Percentiles rank a stretch among this genome's conserved stretches.
phyloP scores from a whole-genome alignment of 1,140 invertebrate genomes.

The Cryptotermes secundus region DNA sequence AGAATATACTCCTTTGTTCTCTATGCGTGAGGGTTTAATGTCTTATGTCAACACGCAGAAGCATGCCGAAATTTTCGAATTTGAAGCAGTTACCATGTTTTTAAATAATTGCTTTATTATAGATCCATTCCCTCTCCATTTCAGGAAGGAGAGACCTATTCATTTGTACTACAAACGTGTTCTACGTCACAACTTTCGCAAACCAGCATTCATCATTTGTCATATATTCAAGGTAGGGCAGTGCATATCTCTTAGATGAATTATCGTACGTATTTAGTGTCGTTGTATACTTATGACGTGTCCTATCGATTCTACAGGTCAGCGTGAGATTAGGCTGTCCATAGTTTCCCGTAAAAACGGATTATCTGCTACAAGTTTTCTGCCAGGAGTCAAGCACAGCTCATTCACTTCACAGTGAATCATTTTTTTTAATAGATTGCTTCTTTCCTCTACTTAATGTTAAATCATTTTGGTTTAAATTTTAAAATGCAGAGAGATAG shows the following conservation, averaged over 20 bases:
- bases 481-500: too few relatives aligned
- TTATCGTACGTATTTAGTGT: slow-evolving; percentile 5
- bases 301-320: not conserved
- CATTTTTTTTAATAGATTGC: too few relatives aligned
- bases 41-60: not conserved
- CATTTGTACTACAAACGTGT: not conserved
- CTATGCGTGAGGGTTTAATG: not conserved
- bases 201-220: not conserved
- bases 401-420: too few relatives aligned
- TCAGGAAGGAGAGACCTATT: not conserved
- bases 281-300: not conserved
- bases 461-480: too few relatives aligned
- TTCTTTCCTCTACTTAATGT: too few relatives aligned
- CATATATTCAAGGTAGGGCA: not conserved
- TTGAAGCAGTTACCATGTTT: not conserved
- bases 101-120: not conserved
- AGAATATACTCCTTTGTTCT: too few relatives aligned
- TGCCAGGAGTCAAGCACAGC: not conserved
- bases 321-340: not conserved
- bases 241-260: not conserved
- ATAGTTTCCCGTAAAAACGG: not conserved
- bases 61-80: not conserved
- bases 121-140: not conserved
- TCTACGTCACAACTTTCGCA: not conserved
- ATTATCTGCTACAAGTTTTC: not conserved